These are phyloP conservation scores for Synanthedon andrenaeformis DNA, from an alignment of 2,888 invertebrate species.

Conservation along the genomic window DNA sequence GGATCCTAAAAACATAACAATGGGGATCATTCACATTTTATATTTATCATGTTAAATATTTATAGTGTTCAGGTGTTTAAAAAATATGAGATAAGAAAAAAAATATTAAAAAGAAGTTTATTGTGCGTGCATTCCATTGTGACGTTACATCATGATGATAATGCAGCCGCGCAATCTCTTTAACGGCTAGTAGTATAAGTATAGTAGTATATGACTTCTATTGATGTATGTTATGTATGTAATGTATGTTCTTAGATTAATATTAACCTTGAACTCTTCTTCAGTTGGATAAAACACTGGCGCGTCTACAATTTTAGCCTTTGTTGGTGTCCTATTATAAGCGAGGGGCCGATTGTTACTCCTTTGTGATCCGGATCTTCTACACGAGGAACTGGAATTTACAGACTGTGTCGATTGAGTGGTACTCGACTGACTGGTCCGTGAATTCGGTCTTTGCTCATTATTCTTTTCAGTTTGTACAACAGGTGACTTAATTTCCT, in stretches of 20 bases:
- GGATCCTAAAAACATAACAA: constrained; percentile 74
- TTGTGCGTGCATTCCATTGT: too few species aligned
- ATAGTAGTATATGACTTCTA: too few species aligned
- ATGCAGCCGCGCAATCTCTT: too few species aligned
- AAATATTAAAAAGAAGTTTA: too few species aligned
- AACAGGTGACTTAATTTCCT: not conserved
- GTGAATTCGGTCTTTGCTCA: not conserved
- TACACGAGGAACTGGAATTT: not conserved
- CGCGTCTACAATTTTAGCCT: constrained; percentile 76
- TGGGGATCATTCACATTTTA: too few species aligned
- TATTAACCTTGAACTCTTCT: constrained; percentile 75
- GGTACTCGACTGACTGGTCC: not conserved
- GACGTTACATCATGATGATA: too few species aligned
- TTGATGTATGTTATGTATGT: too few species aligned
- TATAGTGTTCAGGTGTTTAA: too few species aligned
- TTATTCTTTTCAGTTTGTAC: not conserved
- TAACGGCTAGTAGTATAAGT: too few species aligned
- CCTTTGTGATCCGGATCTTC: not conserved
- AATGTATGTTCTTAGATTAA: not conserved
- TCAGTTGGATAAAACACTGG: constrained; percentile 85
- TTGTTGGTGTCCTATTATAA: constrained; percentile 20
- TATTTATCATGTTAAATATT: too few species aligned
- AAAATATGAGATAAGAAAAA: too few species aligned
- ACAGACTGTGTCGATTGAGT: not conserved
- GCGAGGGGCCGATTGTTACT: not conserved